Percentiles rank a stretch among this genome's conserved stretches.
phyloP scores from a whole-genome alignment of 2,797 vertebrate species.

The Diplodus sargus region DNA sequence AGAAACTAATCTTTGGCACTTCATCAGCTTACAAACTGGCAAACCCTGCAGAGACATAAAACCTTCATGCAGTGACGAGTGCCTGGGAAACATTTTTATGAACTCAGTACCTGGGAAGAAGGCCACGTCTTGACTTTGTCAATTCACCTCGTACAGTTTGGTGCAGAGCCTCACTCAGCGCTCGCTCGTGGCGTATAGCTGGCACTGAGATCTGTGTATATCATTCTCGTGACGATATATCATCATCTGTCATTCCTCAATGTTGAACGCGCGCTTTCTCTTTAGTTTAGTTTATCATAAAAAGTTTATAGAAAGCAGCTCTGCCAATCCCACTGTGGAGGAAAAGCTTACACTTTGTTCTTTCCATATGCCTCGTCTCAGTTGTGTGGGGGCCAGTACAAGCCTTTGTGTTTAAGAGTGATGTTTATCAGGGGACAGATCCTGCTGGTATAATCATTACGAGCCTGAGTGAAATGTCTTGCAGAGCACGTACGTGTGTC shows the following conservation, averaged over 20 bases:
- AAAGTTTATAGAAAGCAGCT: constrained; percentile 62
- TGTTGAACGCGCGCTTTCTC: constrained; percentile 54
- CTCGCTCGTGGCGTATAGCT: constrained; percentile 28
- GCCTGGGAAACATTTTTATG: constrained; percentile 73
- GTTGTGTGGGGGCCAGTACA: constrained; percentile 62
- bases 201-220: constrained; percentile 59
- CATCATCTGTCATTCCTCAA: constrained; percentile 58
- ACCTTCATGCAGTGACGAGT: constrained; percentile 63
- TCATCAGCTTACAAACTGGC: constrained; percentile 75
- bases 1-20: constrained; percentile 72
- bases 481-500: constrained; percentile 75
- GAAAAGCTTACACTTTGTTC: constrained; percentile 76
- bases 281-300: constrained; percentile 54
- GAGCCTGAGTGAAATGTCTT: constrained; percentile 71
- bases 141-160: constrained; percentile 52
- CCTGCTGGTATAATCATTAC: constrained; percentile 80
- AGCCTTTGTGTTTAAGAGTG: constrained; percentile 76
- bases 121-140: constrained; percentile 75
- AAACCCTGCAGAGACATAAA: constrained; percentile 65
- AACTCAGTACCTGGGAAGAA: constrained; percentile 68
- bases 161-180: constrained; percentile 58
- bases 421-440: constrained; percentile 81
- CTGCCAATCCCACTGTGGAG: constrained; percentile 38
- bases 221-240: constrained; percentile 62
- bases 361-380: constrained; percentile 69